These are phyloP conservation scores for Rhinichthys osculus DNA, from an alignment of 2,797 vertebrate species.

Conservation along the genomic window DNA sequence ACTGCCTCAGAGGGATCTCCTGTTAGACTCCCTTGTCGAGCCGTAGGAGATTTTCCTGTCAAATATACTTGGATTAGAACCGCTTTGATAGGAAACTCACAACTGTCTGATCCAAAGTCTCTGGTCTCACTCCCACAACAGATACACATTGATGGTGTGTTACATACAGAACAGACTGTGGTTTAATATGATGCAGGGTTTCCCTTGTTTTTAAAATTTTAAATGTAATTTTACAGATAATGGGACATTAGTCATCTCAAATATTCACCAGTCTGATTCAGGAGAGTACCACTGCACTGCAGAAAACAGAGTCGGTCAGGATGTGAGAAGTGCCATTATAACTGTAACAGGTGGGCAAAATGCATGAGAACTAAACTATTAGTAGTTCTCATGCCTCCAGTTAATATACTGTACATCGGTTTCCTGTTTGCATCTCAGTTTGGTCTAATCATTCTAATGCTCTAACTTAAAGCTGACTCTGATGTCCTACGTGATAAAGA, in stretches of 20 bases:
- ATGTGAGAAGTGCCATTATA: slow-evolving; percentile 69
- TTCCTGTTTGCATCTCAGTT: not conserved
- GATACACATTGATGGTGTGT: slow-evolving; percentile 69
- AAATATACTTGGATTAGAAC: slow-evolving; percentile 75
- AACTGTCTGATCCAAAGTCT: slow-evolving; percentile 2
- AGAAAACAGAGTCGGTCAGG: slow-evolving; percentile 74
- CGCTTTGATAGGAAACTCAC: not conserved
- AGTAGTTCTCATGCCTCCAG: not conserved
- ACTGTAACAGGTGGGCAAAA: slow-evolving; percentile 68
- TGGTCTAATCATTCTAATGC: slow-evolving; percentile 52
- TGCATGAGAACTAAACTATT: not conserved
- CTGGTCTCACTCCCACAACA: slow-evolving; percentile 49
- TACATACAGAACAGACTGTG: not conserved
- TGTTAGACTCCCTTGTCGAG: slow-evolving; percentile 73
- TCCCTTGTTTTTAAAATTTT: not conserved
- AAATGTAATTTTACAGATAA: slow-evolving; percentile 62
- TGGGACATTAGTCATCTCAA: slow-evolving; percentile 74
- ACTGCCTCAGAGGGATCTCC: slow-evolving; percentile 65
- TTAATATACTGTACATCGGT: not conserved
- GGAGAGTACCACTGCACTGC: slow-evolving; percentile 79
- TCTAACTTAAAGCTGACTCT: slow-evolving; percentile 68
- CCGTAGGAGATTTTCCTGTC: slow-evolving; percentile 76
- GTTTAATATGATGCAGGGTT: not conserved
- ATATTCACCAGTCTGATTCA: slow-evolving; percentile 68
- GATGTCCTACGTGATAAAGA: slow-evolving; percentile 36